Evolutionary conservation across 2,888 invertebrate species (phyloP).

Genomic region (Aplocera efformata): DNA sequence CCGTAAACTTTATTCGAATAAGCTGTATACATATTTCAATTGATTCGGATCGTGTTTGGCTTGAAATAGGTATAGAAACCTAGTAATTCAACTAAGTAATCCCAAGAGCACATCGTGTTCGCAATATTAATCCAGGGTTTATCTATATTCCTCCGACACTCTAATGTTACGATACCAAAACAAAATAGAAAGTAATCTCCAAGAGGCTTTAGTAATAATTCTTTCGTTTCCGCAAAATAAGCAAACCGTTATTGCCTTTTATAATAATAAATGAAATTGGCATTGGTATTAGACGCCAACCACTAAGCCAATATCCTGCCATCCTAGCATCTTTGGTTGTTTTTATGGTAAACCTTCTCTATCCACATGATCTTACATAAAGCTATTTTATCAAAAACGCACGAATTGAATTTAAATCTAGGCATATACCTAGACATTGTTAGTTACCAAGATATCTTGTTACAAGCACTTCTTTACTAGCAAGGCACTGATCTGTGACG

Average conservation of each 20-base stretch:
- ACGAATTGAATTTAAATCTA: slow-evolving; percentile 20
- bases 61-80: background rate
- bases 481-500: slow-evolving; percentile 36
- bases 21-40: no score
- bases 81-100: slow-evolving; percentile 2
- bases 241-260: slow-evolving; percentile 11
- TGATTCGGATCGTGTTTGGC: no score
- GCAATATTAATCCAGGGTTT: slow-evolving; percentile 32
- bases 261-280: slow-evolving; percentile 11
- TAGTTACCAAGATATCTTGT: no score
- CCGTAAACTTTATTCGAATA: slow-evolving; percentile 10
- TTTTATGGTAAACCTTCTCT: no score
- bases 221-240: slow-evolving; percentile 19
- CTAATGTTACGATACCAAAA: slow-evolving; percentile 8
- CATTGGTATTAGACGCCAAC: slow-evolving; percentile 4
- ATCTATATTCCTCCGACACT: slow-evolving; percentile 15
- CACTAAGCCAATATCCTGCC: background rate
- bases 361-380: no score
- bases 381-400: no score
- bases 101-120: slow-evolving; percentile 20
- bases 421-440: no score
- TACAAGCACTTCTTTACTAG: slow-evolving; percentile 37
- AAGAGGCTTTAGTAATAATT: slow-evolving; percentile 12
- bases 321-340: no score
- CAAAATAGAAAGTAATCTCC: slow-evolving; percentile 13